These are phyloP conservation scores for Callinectes sapidus DNA, from an alignment of 2,888 invertebrate species.

Conservation along the genomic window DNA sequence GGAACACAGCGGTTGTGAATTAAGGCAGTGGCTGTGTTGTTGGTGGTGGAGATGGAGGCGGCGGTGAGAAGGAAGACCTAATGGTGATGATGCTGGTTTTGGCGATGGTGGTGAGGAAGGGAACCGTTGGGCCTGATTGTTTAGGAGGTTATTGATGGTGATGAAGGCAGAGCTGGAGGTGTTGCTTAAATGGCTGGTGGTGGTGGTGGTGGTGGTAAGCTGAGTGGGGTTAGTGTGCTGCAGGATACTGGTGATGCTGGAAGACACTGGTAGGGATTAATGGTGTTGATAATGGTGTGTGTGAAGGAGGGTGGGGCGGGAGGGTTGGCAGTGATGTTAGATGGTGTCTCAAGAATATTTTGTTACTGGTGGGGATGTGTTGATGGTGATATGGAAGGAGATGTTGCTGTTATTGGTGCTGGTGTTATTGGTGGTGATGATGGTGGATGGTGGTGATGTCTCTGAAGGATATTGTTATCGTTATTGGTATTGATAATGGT, in stretches of 20 bases:
- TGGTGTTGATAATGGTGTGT: constrained; percentile 9
- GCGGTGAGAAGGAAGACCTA: neutral
- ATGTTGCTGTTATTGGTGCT: neutral
- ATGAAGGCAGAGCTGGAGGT: neutral
- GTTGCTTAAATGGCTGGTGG: constrained; percentile 5
- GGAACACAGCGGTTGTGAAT: neutral
- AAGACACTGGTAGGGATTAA: neutral
- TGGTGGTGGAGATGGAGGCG: neutral
- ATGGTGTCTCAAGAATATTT: neutral
- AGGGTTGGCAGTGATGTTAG: neutral
- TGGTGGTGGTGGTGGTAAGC: constrained; percentile 6
- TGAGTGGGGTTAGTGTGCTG: neutral
- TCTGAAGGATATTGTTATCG: neutral
- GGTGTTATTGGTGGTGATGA: neutral
- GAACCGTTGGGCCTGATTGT: neutral
- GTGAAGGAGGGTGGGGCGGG: neutral
- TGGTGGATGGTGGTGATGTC: neutral
- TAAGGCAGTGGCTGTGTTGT: neutral
- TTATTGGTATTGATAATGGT: neutral
- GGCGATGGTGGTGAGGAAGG: constrained; percentile 5
- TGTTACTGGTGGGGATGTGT: neutral
- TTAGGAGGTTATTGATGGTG: constrained; percentile 9
- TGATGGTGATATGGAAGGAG: neutral
- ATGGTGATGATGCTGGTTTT: neutral
- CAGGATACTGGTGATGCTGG: constrained; percentile 3